These are phyloP conservation scores for Perognathus longimembris DNA, from an alignment of 2,113 vertebrate species.

Conservation along the genomic window DNA sequence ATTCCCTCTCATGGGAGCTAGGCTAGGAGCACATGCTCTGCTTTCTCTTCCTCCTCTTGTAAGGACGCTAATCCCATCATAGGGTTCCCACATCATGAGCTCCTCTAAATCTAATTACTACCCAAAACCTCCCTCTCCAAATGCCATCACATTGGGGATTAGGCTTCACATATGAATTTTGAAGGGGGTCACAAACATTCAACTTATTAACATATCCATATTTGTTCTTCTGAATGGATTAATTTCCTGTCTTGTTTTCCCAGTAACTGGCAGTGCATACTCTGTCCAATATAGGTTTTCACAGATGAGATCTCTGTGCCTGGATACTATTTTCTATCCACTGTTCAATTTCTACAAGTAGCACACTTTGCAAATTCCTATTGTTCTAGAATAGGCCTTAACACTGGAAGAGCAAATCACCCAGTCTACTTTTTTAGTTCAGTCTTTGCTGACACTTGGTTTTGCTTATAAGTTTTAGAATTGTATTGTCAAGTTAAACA, in stretches of 20 bases:
- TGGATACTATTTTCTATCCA: background rate
- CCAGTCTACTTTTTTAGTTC: background rate
- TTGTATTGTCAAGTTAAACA: conserved; percentile 19
- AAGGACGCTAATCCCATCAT: background rate
- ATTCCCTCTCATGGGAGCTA: background rate
- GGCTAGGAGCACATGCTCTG: background rate
- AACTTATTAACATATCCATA: background rate
- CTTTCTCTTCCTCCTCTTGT: background rate
- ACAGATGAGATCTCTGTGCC: background rate
- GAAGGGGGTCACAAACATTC: background rate
- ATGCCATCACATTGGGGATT: background rate
- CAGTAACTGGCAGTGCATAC: background rate
- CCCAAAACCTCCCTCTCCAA: background rate
- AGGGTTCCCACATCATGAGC: background rate
- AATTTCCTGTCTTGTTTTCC: background rate
- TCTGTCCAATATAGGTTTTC: background rate
- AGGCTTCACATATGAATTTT: background rate
- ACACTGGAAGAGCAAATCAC: conserved; percentile 21
- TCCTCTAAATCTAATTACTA: background rate
- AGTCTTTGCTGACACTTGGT: conserved; percentile 16
- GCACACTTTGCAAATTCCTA: conserved; percentile 17
- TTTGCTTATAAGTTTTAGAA: conserved; percentile 39
- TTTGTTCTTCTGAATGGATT: background rate
- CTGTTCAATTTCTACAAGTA: conserved; percentile 2
- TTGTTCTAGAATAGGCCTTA: conserved; percentile 4